These are phyloP conservation scores for Thereva unica DNA, from an alignment of 2,888 invertebrate species.

Conservation along the genomic window DNA sequence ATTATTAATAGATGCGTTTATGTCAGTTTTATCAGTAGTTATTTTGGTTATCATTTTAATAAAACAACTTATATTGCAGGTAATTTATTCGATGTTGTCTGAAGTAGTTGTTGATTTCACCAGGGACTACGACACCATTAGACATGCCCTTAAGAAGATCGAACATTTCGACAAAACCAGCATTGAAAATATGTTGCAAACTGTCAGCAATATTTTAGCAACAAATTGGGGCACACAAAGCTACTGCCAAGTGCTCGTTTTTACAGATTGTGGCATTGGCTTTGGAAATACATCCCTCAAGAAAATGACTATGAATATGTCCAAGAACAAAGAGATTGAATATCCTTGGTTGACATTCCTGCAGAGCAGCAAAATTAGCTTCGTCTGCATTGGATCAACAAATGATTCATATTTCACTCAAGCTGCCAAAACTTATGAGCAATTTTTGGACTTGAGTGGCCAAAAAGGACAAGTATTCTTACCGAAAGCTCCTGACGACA, in stretches of 20 bases:
- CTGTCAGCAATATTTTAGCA: slow-evolving; percentile 76
- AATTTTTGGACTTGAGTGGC: slow-evolving; percentile 76
- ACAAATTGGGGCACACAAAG: slow-evolving; percentile 90
- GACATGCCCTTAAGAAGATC: slow-evolving; percentile 72
- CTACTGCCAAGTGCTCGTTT: slow-evolving; percentile 77
- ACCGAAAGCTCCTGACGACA: slow-evolving; percentile 60
- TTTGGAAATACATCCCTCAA: slow-evolving; percentile 68
- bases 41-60: too few species aligned
- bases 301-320: slow-evolving; percentile 59
- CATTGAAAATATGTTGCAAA: slow-evolving; percentile 77
- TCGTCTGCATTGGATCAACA: slow-evolving; percentile 70
- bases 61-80: slow-evolving; percentile 33
- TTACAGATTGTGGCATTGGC: slow-evolving; percentile 78
- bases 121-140: slow-evolving; percentile 81
- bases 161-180: slow-evolving; percentile 88
- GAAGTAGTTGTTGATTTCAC: slow-evolving; percentile 82
- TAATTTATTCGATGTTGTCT: slow-evolving; percentile 51
- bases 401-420: slow-evolving; percentile 64
- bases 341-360: slow-evolving; percentile 75
- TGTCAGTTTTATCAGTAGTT: too few species aligned
- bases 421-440: slow-evolving; percentile 65
- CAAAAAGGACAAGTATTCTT: slow-evolving; percentile 66
- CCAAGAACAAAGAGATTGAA: slow-evolving; percentile 46
- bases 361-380: slow-evolving; percentile 79
- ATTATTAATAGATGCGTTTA: too few species aligned